phyloP scores from a whole-genome alignment of 2,113 vertebrate genomes.

The Psittacara wagleri region DNA sequence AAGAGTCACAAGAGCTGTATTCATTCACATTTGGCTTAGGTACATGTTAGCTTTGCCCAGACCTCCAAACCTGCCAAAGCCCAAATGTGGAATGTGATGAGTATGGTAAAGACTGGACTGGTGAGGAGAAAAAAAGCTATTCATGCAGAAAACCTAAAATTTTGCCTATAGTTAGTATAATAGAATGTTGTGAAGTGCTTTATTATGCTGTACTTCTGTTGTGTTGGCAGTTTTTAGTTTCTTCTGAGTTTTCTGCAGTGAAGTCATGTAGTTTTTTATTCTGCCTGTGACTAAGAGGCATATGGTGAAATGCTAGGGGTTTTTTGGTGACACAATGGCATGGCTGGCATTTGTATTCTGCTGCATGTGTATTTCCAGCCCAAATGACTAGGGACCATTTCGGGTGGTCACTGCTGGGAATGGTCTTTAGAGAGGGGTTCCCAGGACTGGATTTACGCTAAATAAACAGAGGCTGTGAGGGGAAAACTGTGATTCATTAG shows the following conservation, averaged over 20 bases:
- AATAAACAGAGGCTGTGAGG: not conserved
- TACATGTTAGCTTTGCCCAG: not conserved
- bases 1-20: slow-evolving; percentile 6
- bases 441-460: not conserved
- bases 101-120: not conserved
- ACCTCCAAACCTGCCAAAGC: not conserved
- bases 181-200: not conserved
- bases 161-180: not conserved
- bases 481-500: slow-evolving; percentile 14
- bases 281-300: not conserved
- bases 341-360: not conserved
- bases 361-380: not conserved
- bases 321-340: not conserved
- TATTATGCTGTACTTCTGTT: not conserved
- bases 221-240: not conserved
- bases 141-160: not conserved
- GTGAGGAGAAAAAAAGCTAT: not conserved
- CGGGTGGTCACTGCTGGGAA: not conserved
- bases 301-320: not conserved
- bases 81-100: not conserved
- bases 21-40: slow-evolving; percentile 8
- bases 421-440: not conserved
- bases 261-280: not conserved
- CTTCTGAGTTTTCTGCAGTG: not conserved
- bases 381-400: not conserved